phyloP scores from a whole-genome alignment of 2,797 vertebrate species.

The Sebastes taczanowskii region DNA sequence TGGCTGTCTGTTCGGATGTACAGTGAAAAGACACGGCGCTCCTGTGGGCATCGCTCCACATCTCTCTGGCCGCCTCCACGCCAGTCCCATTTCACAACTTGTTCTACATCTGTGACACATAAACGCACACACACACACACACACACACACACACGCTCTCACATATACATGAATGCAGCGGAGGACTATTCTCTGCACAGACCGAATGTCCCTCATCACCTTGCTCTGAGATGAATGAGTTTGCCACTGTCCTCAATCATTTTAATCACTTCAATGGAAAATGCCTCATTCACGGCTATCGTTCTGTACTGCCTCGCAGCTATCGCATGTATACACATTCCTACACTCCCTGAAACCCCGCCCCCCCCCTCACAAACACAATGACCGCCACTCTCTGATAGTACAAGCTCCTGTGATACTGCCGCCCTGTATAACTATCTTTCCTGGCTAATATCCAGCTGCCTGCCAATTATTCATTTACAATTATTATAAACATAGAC shows the following conservation, averaged over 20 bases:
- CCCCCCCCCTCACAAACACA: conserved; percentile 8
- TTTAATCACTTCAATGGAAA: conserved; percentile 84
- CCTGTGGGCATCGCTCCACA: conserved; percentile 67
- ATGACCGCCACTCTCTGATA: conserved; percentile 20
- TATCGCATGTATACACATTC: conserved; percentile 60
- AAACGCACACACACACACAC: conserved; percentile 1
- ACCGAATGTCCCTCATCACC: conserved; percentile 77
- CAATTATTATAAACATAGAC: neutral
- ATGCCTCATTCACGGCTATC: conserved; percentile 75
- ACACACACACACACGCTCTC: neutral
- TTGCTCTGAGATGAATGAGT: conserved; percentile 83
- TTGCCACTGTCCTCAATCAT: conserved; percentile 82
- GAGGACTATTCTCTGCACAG: conserved; percentile 36
- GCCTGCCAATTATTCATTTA: neutral
- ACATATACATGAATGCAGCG: conserved; percentile 27
- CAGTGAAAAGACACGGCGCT: conserved; percentile 65
- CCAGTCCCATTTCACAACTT: conserved; percentile 79
- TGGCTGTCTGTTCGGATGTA: conserved; percentile 68
- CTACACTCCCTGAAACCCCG: conserved; percentile 23
- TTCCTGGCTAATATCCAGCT: neutral
- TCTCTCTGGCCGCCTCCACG: conserved; percentile 50
- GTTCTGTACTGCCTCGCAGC: conserved; percentile 69
- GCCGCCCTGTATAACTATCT: neutral
- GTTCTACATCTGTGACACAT: conserved; percentile 70
- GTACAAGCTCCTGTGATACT: conserved; percentile 19